Conservation (phyloP, 2,113 vertebrate species). For the Phalacrocorax brasilianus region DNA sequence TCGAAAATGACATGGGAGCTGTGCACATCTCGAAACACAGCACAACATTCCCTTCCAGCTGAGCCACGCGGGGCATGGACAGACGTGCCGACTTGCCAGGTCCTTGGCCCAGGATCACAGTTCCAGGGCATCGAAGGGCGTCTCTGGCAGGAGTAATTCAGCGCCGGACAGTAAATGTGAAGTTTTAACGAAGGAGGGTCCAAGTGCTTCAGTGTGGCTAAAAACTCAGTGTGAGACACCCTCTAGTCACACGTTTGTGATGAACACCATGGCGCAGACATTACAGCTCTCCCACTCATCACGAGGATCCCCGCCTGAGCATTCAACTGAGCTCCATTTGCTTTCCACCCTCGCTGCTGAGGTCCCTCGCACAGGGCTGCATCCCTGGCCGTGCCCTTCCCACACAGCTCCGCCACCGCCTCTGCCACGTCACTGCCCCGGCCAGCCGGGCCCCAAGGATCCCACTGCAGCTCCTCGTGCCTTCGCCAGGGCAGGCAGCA, state of each 20-base stretch:
- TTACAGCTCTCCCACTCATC: background rate
- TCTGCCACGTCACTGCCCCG: too few species aligned
- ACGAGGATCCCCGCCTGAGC: background rate
- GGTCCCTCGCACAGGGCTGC: too few species aligned
- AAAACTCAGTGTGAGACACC: background rate
- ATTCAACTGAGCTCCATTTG: rapidly evolving
- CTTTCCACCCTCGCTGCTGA: background rate
- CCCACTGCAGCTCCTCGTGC: background rate
- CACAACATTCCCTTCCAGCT: background rate
- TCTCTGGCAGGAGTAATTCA: background rate
- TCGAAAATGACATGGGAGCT: background rate
- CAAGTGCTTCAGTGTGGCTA: background rate
- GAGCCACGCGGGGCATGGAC: rapidly evolving
- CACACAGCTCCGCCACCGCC: too few species aligned
- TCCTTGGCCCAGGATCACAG: background rate
- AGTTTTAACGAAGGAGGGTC: background rate
- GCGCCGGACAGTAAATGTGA: background rate
- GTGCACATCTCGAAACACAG: background rate
- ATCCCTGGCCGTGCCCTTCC: background rate
- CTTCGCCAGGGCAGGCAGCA: background rate
- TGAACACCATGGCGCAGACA: rapidly evolving
- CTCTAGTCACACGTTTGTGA: rapidly evolving
- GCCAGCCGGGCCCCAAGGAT: background rate
- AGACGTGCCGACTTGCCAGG: background rate
- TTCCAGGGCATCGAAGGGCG: background rate